phyloP scores from a whole-genome alignment of 2,113 vertebrate species.

The Barnardius zonarius region DNA sequence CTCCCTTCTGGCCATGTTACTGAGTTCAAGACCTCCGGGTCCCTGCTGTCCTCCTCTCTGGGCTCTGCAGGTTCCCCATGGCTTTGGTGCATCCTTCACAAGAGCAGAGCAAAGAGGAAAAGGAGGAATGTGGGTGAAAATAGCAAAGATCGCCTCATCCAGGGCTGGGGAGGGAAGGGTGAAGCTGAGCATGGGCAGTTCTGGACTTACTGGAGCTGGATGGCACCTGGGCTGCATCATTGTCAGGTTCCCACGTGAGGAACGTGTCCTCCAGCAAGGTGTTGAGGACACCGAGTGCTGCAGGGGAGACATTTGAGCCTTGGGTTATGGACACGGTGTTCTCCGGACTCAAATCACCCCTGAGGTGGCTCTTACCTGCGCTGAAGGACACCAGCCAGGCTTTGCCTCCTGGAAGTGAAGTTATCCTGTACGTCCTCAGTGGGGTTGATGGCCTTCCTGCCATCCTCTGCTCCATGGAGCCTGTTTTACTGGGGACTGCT shows the following conservation, averaged over 20 bases:
- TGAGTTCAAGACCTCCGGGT: neutral
- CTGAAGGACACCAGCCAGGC: neutral
- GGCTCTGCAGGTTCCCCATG: neutral
- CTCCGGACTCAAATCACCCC: neutral
- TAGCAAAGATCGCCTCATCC: neutral
- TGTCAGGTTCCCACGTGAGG: neutral
- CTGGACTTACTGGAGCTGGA: neutral
- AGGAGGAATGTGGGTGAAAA: neutral
- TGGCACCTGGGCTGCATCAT: neutral
- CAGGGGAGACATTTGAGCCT: neutral
- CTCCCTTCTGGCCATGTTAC: neutral
- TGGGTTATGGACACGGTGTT: neutral
- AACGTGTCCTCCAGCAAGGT: neutral
- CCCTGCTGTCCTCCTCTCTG: neutral
- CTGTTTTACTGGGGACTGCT: neutral
- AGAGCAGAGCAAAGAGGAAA: neutral
- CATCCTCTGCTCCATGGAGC: neutral
- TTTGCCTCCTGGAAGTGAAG: neutral
- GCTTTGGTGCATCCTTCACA: neutral
- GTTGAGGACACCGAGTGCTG: neutral
- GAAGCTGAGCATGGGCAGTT: neutral
- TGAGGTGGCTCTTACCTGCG: rapidly evolving
- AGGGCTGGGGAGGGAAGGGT: neutral
- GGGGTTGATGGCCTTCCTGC: neutral
- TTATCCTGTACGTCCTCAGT: rapidly evolving